phyloP scores from a whole-genome alignment of 1,140 invertebrate genomes.

The Cardiocondyla obscurior region DNA sequence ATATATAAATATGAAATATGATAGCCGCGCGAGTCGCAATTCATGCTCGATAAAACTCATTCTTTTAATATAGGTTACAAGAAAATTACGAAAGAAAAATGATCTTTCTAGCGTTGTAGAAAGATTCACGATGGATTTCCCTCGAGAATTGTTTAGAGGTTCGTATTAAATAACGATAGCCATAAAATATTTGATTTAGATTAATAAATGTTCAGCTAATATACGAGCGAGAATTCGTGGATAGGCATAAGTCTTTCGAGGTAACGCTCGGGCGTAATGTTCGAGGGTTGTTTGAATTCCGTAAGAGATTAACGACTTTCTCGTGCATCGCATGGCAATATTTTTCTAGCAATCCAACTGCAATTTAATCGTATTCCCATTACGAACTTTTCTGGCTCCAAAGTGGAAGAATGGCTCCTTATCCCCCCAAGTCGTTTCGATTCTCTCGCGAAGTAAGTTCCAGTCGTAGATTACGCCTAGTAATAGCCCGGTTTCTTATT shows the following conservation, averaged over 20 bases:
- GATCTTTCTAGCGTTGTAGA: neutral
- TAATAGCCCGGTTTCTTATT: slow-evolving; percentile 42
- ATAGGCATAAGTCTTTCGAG: neutral
- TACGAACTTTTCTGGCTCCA: slow-evolving; percentile 54
- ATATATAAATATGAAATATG: neutral
- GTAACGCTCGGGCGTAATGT: slow-evolving; percentile 19
- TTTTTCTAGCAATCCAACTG: slow-evolving; percentile 55
- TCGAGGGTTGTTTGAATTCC: slow-evolving; percentile 32
- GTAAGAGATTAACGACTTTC: slow-evolving; percentile 42
- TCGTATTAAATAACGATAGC: neutral
- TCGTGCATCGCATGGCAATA: slow-evolving; percentile 51
- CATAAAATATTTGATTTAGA: neutral
- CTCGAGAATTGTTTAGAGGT: neutral
- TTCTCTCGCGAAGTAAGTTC: slow-evolving; percentile 35
- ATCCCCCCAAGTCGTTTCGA: slow-evolving; percentile 50
- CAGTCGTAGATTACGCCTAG: slow-evolving; percentile 42
- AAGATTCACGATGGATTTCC: neutral
- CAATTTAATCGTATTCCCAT: slow-evolving; percentile 59
- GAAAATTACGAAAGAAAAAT: neutral
- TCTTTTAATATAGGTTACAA: neutral
- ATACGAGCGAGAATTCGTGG: neutral
- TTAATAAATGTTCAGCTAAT: slow-evolving; percentile 3
- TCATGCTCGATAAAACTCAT: neutral
- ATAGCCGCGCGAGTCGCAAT: neutral
- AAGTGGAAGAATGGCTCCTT: slow-evolving; percentile 50